Conservation (phyloP, 2,888 invertebrate genomes). For the Taphrorychus bicolor region DNA sequence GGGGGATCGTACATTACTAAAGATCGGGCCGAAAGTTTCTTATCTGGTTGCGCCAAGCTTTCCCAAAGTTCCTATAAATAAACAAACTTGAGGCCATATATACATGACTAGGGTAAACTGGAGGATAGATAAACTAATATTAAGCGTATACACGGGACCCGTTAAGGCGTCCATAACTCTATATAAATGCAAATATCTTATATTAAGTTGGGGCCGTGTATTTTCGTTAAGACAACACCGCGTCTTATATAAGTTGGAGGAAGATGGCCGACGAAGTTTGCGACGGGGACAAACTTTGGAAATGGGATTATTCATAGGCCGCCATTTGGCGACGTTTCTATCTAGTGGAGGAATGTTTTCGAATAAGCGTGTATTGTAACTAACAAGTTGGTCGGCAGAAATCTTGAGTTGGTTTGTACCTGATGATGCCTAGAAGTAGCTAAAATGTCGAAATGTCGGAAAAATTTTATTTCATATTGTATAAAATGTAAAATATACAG, state of each 20-base stretch:
- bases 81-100: constrained; percentile 58
- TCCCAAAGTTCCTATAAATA: constrained; percentile 52
- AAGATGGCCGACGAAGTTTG: constrained; percentile 5
- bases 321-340: not conserved
- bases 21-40: constrained; percentile 42
- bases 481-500: too few relatives aligned
- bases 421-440: too few relatives aligned
- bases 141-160: constrained; percentile 53
- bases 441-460: too few relatives aligned
- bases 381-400: too few relatives aligned
- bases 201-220: constrained; percentile 56
- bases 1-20: constrained; percentile 33
- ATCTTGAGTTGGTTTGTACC: too few relatives aligned
- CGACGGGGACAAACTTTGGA: constrained; percentile 3
- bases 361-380: too few relatives aligned
- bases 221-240: constrained; percentile 58
- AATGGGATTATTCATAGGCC: not conserved
- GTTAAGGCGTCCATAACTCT: constrained; percentile 57
- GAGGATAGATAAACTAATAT: constrained; percentile 59
- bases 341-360: not conserved
- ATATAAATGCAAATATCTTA: constrained; percentile 62
- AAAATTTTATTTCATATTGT: too few relatives aligned
- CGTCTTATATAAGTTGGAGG: constrained; percentile 29
- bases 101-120: constrained; percentile 58
- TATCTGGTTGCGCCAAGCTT: constrained; percentile 43